Conservation (phyloP, 2,888 invertebrate species). For the Hecatera dysodea region DNA sequence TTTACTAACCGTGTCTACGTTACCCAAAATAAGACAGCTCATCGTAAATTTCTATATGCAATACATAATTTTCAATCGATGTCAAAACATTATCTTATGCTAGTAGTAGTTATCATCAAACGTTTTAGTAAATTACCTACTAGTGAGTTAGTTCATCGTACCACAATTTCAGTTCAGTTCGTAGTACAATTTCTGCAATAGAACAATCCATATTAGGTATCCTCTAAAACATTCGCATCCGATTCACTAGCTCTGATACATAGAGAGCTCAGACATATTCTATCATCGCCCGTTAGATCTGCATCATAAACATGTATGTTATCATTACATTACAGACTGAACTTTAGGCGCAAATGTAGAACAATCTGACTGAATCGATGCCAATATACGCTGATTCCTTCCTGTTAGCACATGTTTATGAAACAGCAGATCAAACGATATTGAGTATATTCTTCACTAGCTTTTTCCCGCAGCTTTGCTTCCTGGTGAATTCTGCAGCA, state of each 20-base stretch:
- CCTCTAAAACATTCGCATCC: neutral
- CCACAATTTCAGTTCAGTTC: too few species aligned
- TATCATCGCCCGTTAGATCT: conserved; percentile 26
- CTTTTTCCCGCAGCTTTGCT: neutral
- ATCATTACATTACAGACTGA: conserved; percentile 18
- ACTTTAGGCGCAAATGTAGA: conserved; percentile 32
- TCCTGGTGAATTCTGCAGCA: neutral
- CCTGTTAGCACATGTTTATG: conserved; percentile 24
- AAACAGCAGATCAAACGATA: conserved; percentile 37
- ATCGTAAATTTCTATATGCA: too few species aligned
- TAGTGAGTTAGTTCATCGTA: neutral
- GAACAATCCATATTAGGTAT: neutral
- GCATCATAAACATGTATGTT: conserved; percentile 13
- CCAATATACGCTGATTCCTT: conserved; percentile 34
- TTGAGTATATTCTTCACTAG: conserved; percentile 1
- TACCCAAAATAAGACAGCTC: too few species aligned
- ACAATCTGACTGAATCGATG: conserved; percentile 32
- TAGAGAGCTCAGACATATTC: conserved; percentile 2
- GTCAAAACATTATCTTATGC: too few species aligned
- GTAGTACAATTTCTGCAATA: neutral
- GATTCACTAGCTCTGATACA: neutral
- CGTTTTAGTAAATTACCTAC: neutral
- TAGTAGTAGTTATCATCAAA: too few species aligned
- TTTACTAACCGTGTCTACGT: too few species aligned
- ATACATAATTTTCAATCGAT: too few species aligned